Evolutionary conservation across 2,113 vertebrate genomes (phyloP).

Genomic region (Balaeniceps rex): DNA sequence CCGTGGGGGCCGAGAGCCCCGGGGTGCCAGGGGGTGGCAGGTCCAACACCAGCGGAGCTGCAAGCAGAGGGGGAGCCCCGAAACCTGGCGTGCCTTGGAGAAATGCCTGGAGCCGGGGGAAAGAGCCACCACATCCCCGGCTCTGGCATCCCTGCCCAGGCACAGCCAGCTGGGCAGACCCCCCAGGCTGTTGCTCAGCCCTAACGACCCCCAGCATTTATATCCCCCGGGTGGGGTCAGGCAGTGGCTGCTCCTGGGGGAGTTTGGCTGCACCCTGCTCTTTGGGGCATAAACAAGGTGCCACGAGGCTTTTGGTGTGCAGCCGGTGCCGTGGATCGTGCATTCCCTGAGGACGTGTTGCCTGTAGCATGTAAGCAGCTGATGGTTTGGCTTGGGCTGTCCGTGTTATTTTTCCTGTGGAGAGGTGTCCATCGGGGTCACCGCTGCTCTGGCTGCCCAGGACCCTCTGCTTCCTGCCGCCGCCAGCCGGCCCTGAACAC

Average conservation of each 20-base stretch:
- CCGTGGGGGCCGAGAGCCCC: rapidly evolving
- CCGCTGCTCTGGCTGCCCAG: rapidly evolving
- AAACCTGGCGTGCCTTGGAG: background rate
- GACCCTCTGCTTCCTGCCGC: background rate
- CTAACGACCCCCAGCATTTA: background rate
- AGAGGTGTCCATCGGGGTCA: background rate
- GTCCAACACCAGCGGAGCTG: background rate
- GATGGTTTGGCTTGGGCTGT: background rate
- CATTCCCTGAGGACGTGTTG: rapidly evolving
- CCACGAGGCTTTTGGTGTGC: rapidly evolving
- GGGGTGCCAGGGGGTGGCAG: too few relatives aligned
- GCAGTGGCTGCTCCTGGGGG: too few relatives aligned
- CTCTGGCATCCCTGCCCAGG: too few relatives aligned
- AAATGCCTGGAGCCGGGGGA: background rate
- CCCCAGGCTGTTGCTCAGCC: background rate
- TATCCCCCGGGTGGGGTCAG: background rate
- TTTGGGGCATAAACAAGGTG: background rate
- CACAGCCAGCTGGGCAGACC: background rate
- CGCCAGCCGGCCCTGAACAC: background rate
- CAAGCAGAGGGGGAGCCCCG: background rate
- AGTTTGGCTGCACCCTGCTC: background rate
- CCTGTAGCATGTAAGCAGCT: background rate
- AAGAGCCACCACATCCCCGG: too few relatives aligned
- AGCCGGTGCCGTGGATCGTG: too few relatives aligned
- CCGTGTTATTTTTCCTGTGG: rapidly evolving